Evolutionary conservation across 2,888 invertebrate genomes (phyloP).

Genomic region (Brachypalpus laphriformis): DNA sequence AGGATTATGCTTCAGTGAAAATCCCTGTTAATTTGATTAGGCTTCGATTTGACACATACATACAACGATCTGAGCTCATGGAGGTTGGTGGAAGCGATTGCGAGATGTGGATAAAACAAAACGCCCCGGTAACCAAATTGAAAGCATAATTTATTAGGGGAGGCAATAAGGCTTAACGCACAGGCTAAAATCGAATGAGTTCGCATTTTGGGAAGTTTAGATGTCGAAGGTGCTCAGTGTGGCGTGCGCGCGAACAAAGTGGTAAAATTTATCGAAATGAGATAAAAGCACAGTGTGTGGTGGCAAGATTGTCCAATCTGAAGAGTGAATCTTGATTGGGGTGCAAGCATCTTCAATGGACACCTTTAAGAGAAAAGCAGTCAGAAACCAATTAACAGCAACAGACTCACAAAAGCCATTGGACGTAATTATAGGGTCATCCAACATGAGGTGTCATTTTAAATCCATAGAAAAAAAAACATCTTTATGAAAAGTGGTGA

Average conservation of each 20-base stretch:
- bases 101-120: not conserved
- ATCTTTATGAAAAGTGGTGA: too few relatives aligned
- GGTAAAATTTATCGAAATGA: not conserved
- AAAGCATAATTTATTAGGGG: constrained; percentile 71
- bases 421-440: too few relatives aligned
- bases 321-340: too few relatives aligned
- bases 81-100: not conserved
- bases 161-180: constrained; percentile 65
- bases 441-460: too few relatives aligned
- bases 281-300: not conserved
- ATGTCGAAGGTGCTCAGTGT: constrained; percentile 36
- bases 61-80: constrained; percentile 25
- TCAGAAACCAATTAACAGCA: too few relatives aligned
- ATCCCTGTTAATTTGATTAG: constrained; percentile 72
- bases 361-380: too few relatives aligned
- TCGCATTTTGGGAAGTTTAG: constrained; percentile 18
- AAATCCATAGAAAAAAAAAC: too few relatives aligned
- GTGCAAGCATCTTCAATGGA: too few relatives aligned
- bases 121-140: constrained; percentile 45
- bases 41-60: constrained; percentile 71
- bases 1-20: constrained; percentile 70
- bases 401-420: too few relatives aligned
- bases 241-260: constrained; percentile 14
- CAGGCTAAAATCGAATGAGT: constrained; percentile 47
- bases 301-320: not conserved